These are phyloP conservation scores for Prionailurus viverrinus DNA, from an alignment of 2,113 vertebrate species.

Conservation along the genomic window DNA sequence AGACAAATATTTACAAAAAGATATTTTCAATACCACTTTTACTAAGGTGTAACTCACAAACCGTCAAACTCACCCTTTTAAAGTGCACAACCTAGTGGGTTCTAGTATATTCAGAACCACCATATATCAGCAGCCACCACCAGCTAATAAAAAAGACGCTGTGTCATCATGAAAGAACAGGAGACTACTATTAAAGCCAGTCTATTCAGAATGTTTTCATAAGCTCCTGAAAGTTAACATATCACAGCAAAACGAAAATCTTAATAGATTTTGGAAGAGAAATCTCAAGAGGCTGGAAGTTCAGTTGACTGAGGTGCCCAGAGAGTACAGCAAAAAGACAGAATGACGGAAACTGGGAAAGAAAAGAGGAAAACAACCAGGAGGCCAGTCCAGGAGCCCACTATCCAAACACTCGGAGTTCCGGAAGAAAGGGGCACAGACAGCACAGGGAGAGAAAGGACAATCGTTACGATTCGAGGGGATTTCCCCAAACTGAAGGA, in stretches of 20 bases:
- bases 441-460: neutral
- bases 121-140: neutral
- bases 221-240: slow-evolving; percentile 32
- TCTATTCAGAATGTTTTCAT: neutral
- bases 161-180: neutral
- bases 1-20: neutral
- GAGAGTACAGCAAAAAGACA: neutral
- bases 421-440: neutral
- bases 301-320: neutral
- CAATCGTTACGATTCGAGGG: neutral
- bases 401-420: neutral
- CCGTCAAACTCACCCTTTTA: neutral
- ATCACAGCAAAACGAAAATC: neutral
- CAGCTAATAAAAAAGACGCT: neutral
- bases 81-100: neutral
- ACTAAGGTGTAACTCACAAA: neutral
- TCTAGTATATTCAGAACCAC: neutral
- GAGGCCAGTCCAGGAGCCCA: neutral
- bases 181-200: neutral
- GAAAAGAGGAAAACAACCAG: neutral
- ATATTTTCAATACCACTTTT: neutral
- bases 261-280: neutral
- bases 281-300: neutral
- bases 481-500: neutral
- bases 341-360: neutral